A percentile compares a stretch with the other conserved stretches of the same genome.
phyloP scores from a whole-genome alignment of 2,888 invertebrate species.

The Synergus itoensis region DNA sequence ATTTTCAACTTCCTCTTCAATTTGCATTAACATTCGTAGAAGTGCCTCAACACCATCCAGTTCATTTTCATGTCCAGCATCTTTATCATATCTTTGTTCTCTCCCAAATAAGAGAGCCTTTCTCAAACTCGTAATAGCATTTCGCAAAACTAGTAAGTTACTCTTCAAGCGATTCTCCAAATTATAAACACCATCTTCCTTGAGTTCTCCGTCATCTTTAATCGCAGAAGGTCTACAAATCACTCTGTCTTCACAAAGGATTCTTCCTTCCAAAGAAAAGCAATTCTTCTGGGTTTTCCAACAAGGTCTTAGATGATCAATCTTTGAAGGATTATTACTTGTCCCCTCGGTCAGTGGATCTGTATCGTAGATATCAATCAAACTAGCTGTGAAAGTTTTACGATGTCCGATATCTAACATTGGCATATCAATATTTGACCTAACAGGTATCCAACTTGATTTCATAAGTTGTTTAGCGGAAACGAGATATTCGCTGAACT shows the following conservation, averaged over 20 bases:
- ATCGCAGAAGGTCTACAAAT: neutral
- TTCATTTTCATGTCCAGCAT: neutral
- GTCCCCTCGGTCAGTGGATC: neutral
- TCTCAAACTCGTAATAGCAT: neutral
- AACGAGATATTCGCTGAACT: neutral
- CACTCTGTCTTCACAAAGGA: neutral
- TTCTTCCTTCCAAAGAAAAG: neutral
- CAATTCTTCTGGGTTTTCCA: neutral
- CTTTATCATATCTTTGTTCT: too few species aligned
- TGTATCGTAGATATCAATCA: constrained; percentile 1
- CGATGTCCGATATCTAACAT: neutral
- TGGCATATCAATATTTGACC: neutral
- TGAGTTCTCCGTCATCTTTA: neutral
- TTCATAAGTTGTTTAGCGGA: neutral
- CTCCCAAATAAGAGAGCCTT: neutral
- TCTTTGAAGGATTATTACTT: neutral
- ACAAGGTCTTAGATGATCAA: neutral
- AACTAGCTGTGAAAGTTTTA: neutral
- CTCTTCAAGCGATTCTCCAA: neutral
- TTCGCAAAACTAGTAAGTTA: neutral
- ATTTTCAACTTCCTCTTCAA: neutral
- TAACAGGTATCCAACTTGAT: neutral
- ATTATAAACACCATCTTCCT: neutral
- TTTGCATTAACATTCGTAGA: neutral
- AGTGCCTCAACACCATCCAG: neutral